phyloP scores from a whole-genome alignment of 35 echinoderm and acorn worm genomes.

The Apostichopus californicus region DNA sequence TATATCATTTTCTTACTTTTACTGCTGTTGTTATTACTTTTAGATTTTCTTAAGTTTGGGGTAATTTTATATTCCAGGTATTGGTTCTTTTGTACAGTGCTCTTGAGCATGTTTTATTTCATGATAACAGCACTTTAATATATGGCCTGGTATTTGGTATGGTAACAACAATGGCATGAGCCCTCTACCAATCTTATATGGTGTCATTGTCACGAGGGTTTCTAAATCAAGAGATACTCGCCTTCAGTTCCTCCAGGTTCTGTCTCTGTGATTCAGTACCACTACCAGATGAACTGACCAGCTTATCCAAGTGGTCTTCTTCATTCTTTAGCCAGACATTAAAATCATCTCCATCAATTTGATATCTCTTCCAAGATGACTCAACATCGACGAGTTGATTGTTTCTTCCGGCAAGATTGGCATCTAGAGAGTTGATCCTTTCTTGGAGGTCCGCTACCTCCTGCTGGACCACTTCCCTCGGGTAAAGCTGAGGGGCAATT shows the following conservation, averaged over 20 bases:
- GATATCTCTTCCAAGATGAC: neutral
- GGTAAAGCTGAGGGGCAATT: neutral
- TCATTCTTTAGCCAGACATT: neutral
- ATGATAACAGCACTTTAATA: too few species aligned
- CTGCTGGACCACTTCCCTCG: neutral
- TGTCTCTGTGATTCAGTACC: neutral
- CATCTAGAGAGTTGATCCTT: neutral
- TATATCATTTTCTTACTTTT: too few species aligned
- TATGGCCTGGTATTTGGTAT: too few species aligned
- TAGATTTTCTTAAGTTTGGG: too few species aligned
- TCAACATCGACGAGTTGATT: conserved; percentile 1
- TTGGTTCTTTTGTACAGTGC: too few species aligned
- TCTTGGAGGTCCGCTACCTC: conserved; percentile 8
- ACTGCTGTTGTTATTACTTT: too few species aligned
- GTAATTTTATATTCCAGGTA: too few species aligned
- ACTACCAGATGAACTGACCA: neutral
- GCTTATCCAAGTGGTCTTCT: conserved; percentile 7
- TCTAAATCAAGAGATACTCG: neutral
- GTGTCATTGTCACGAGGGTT: too few species aligned
- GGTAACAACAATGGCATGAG: too few species aligned
- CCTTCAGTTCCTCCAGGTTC: neutral
- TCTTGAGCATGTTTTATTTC: too few species aligned
- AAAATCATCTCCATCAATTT: neutral
- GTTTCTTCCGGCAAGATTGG: neutral
- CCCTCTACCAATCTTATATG: too few species aligned